Base-by-base conservation (phyloP, 2,888 invertebrate genomes). In the Coenonympha glycerion region DNA sequence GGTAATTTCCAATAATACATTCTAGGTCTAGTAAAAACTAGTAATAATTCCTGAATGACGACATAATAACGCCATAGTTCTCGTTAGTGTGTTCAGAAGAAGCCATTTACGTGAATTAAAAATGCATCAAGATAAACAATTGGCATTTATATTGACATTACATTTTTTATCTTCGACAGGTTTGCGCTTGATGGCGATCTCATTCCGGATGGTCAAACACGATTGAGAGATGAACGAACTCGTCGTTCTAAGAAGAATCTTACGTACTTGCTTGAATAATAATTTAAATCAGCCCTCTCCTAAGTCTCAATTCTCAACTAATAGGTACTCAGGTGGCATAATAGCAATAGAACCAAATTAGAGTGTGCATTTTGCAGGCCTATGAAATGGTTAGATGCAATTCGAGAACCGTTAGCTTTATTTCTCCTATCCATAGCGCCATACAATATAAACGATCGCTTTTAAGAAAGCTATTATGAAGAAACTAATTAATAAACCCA, bases 61-160 rank as follows among this genome's bases (percentile, higher is more conserved):
- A 5, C n/a, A 19, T 9, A 22, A 37, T 9, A 19, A 39, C 8
- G 8, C 3, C 13, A 37, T 21, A 15, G 4, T 3, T 30, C 11
- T 19, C 13, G 30, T 42, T 21, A 8, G 3, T 6, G 8, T 4
- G 19, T 6, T 30, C 30, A 2, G 3, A 13, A 39, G 15, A 39
- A 39, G 39, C 8, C 22, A 13, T 37, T 13, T 6, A 21, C 22
- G 22, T 22, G 15, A 15, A 39, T 39, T 39, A 39, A 39, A 39
- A 22, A 39, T 39, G 24, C 39, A 39, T 39, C 24, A 39, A 15
- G 39, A 39, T 22, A 24, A 39, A 39, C 39, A 39, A 39, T 39
- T 39, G 39, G 39, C 24, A 39, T 39, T 39, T 24, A 39, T 39
- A 39, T 22, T 15, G 39, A 24, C 39, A 39, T 24, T 39, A 39